Evolutionary conservation across 2,113 vertebrate genomes (phyloP).

Genomic region (Diphyllodes magnificus): DNA sequence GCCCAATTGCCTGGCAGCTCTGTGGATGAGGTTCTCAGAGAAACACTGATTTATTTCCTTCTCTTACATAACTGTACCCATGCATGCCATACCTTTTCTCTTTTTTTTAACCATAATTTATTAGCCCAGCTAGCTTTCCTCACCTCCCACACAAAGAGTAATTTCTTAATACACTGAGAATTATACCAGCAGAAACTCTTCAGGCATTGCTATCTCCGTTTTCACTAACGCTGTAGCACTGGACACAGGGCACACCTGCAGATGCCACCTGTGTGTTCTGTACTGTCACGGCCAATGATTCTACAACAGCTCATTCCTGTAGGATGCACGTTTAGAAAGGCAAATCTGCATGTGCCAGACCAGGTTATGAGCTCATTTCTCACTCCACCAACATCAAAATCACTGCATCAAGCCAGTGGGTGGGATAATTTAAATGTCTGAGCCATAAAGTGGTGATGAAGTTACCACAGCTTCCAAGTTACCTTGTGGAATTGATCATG

Average conservation of each 20-base stretch:
- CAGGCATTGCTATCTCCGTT: not conserved
- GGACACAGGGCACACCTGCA: not conserved
- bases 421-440: slow-evolving; percentile 10
- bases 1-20: slow-evolving; percentile 16
- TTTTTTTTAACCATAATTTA: not conserved
- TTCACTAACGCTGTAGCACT: not conserved
- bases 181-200: not conserved
- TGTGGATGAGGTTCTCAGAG: slow-evolving; percentile 26
- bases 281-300: accelerated
- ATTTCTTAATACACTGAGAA: slow-evolving; percentile 1
- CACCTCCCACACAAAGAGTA: slow-evolving; percentile 32
- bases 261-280: not conserved
- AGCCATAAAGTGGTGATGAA: not conserved
- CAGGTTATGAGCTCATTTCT: not conserved
- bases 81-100: not conserved
- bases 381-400: not conserved
- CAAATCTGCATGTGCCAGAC: not conserved
- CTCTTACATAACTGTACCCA: slow-evolving; percentile 63
- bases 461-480: not conserved
- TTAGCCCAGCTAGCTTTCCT: slow-evolving; percentile 39
- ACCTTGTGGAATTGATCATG: not conserved
- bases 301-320: not conserved
- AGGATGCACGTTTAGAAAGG: not conserved
- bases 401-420: not conserved
- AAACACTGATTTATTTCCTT: slow-evolving; percentile 53